Conservation (phyloP, 2,888 invertebrate genomes). For the Phrixothrix hirtus region DNA sequence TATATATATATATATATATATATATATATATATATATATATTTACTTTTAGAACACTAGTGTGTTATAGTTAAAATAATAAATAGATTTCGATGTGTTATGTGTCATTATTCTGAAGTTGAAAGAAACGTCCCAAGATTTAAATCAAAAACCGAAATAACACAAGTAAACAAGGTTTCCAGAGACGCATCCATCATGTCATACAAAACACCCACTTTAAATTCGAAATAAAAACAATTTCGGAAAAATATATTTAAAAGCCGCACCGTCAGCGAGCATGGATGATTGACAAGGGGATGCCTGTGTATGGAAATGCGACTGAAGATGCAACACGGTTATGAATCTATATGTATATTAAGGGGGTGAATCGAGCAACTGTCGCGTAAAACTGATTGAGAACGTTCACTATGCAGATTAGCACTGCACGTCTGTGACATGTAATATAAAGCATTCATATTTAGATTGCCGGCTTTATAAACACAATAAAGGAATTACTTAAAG, state of each 20-base stretch:
- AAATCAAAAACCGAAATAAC: constrained; percentile 55
- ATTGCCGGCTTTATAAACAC: constrained; percentile 28
- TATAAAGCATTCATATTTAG: constrained; percentile 35
- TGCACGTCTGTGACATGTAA: constrained; percentile 34
- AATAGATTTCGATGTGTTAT: constrained; percentile 24
- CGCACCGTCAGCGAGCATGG: constrained; percentile 50
- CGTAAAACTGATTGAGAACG: constrained; percentile 47
- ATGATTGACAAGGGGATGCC: constrained; percentile 55
- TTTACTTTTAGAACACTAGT: constrained; percentile 22
- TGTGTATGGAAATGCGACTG: constrained; percentile 48
- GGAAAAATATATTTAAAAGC: constrained; percentile 56
- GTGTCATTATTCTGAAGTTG: constrained; percentile 25
- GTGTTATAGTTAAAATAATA: constrained; percentile 28
- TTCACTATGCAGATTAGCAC: constrained; percentile 48
- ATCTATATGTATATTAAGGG: constrained; percentile 51
- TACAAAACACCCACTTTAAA: constrained; percentile 55
- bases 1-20: too few species aligned
- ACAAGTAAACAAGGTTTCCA: constrained; percentile 53
- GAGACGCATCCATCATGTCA: constrained; percentile 55
- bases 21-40: too few species aligned
- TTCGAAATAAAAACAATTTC: constrained; percentile 58
- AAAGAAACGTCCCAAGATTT: constrained; percentile 41
- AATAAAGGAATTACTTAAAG: constrained; percentile 20
- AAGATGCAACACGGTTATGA: constrained; percentile 50
- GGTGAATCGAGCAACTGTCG: constrained; percentile 49